These are phyloP conservation scores for Ectemnius continuus DNA, from an alignment of 2,888 invertebrate genomes.

Conservation along the genomic window DNA sequence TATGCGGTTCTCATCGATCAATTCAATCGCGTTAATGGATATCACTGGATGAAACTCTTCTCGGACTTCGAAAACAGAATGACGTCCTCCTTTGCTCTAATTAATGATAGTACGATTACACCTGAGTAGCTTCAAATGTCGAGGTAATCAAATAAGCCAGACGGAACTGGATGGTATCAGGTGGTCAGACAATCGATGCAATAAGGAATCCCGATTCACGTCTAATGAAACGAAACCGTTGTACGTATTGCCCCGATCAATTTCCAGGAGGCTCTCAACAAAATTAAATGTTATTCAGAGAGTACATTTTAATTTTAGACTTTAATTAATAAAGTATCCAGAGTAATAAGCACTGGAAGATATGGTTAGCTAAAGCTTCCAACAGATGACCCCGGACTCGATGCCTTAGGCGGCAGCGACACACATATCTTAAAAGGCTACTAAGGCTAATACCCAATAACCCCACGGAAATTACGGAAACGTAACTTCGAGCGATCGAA, in stretches of 20 bases:
- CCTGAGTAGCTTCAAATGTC: not conserved
- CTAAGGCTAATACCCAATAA: too few species aligned
- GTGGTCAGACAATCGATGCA: slow-evolving; percentile 1
- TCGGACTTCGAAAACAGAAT: too few species aligned
- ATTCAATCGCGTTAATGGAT: too few species aligned
- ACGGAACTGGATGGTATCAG: not conserved
- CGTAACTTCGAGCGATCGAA: too few species aligned
- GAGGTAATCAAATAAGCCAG: not conserved
- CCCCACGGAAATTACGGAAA: too few species aligned
- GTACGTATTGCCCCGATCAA: not conserved
- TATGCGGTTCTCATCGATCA: too few species aligned
- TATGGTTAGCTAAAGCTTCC: slow-evolving; percentile 14
- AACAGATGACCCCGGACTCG: slow-evolving; percentile 15
- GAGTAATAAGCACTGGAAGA: slow-evolving; percentile 7
- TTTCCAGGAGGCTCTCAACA: slow-evolving; percentile 28
- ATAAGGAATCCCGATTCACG: slow-evolving; percentile 8
- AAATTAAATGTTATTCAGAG: slow-evolving; percentile 37
- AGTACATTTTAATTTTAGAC: slow-evolving; percentile 39
- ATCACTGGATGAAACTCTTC: too few species aligned
- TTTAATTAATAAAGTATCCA: slow-evolving; percentile 46
- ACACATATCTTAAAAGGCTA: too few species aligned
- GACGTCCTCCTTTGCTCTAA: not conserved
- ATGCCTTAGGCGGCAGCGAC: too few species aligned
- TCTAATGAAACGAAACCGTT: not conserved
- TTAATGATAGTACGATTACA: slow-evolving; percentile 2